A percentile compares a stretch with the other conserved stretches of the same genome.
Conservation (phyloP, 1,140 invertebrate species). For the Amyelois transitella region DNA sequence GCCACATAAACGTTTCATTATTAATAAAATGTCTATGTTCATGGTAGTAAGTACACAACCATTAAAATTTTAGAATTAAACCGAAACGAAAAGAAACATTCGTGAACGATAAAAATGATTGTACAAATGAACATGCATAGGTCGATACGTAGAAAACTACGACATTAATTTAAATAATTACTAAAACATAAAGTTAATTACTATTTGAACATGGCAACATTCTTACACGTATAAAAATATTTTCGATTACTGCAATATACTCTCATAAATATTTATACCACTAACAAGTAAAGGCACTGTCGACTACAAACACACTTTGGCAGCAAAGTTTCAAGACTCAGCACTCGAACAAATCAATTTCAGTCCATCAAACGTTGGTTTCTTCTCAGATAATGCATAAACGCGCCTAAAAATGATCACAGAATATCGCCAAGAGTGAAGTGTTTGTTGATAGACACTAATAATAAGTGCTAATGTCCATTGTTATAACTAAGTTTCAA, state of each 20-base stretch:
- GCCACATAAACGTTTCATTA: constrained; percentile 36
- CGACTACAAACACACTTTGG: constrained; percentile 75
- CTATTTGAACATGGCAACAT: constrained; percentile 72
- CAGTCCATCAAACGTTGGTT: constrained; percentile 38
- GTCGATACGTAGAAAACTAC: constrained; percentile 20
- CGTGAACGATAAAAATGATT: constrained; percentile 7
- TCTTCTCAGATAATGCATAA: constrained; percentile 31
- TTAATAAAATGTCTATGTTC: constrained; percentile 17
- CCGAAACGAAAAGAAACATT: constrained; percentile 11
- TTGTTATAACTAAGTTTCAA: constrained; percentile 46
- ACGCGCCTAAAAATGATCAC: constrained; percentile 57
- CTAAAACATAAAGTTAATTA: constrained; percentile 43
- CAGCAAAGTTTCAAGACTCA: constrained; percentile 57
- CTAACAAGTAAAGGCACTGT: constrained; percentile 70
- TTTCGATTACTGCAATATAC: constrained; percentile 61
- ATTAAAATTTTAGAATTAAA: constrained; percentile 37
- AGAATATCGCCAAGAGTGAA: constrained; percentile 68
- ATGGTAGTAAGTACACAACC: constrained; percentile 69
- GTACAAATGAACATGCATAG: constrained; percentile 24
- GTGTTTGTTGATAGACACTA: constrained; percentile 62
- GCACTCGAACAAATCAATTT: constrained; percentile 37
- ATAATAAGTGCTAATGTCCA: constrained; percentile 47
- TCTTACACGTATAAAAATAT: constrained; percentile 73
- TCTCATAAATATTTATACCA: constrained; percentile 68
- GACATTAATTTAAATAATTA: constrained; percentile 27